Percentiles rank a stretch among this genome's conserved stretches.
These are phyloP conservation scores for Gortyna flavago DNA, from an alignment of 2,888 invertebrate genomes.

Conservation along the genomic window DNA sequence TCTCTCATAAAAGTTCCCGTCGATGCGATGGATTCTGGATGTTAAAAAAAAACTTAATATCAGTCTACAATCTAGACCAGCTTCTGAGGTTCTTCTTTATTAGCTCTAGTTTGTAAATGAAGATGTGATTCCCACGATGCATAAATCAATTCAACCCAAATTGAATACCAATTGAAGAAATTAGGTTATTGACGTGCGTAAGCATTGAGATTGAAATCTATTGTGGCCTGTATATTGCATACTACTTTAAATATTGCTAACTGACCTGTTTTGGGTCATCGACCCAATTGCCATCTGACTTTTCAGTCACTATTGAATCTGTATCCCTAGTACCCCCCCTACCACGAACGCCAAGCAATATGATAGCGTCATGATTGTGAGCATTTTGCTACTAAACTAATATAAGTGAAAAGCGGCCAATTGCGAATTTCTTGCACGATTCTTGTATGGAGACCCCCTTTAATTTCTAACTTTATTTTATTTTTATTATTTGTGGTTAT, in stretches of 20 bases:
- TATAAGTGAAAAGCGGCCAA: neutral
- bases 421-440: neutral
- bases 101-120: neutral
- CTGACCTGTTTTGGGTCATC: constrained; percentile 6
- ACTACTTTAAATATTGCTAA: constrained; percentile 20
- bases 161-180: constrained; percentile 57
- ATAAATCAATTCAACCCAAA: constrained; percentile 58
- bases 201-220: constrained; percentile 45
- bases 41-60: neutral
- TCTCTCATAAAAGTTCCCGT: neutral
- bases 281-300: neutral
- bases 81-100: neutral
- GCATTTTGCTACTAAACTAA: neutral
- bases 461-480: too few relatives aligned
- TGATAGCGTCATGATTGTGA: neutral
- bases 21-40: neutral
- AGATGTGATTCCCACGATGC: constrained; percentile 26
- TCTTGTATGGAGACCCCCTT: too few relatives aligned
- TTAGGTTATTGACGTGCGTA: constrained; percentile 52
- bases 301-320: neutral
- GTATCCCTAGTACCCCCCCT: neutral
- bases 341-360: neutral
- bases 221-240: constrained; percentile 9
- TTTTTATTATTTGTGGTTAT: too few relatives aligned
- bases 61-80: neutral